Percentiles rank a stretch among this genome's conserved stretches.
Conservation (phyloP, 2,797 vertebrate species). For the Salmo trutta region DNA sequence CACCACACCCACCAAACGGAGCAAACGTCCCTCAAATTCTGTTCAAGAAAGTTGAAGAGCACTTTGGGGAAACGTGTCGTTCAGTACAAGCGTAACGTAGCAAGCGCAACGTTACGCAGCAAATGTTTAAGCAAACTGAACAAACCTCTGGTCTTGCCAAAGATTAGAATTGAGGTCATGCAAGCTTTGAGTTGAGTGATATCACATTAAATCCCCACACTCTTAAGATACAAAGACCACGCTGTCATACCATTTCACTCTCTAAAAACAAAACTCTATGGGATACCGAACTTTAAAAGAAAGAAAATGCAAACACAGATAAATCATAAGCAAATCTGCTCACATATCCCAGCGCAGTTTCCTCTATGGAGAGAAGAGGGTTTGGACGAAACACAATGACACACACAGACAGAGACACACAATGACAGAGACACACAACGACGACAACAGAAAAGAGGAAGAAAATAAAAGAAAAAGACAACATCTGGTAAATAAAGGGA, state of each 20-base stretch:
- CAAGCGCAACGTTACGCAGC: too few relatives aligned
- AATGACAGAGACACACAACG: conserved; percentile 43
- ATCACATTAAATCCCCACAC: conserved; percentile 8
- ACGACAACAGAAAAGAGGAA: conserved; percentile 59
- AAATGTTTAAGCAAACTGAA: too few relatives aligned
- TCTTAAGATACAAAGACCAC: conserved; percentile 10
- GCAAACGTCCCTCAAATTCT: too few relatives aligned
- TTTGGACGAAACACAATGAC: conserved; percentile 64
- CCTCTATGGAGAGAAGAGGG: conserved; percentile 84
- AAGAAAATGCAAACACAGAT: conserved; percentile 66
- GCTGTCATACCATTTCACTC: conserved; percentile 33
- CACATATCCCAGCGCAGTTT: conserved; percentile 99
- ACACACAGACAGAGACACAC: conserved; percentile 19
- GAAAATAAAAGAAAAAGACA: conserved; percentile 67
- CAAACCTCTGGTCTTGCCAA: neutral
- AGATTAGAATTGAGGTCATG: conserved; percentile 8
- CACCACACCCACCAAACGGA: too few relatives aligned
- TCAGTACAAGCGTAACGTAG: too few relatives aligned
- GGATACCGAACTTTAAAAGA: conserved; percentile 27
- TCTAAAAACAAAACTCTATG: conserved; percentile 26
- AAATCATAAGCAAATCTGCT: conserved; percentile 81
- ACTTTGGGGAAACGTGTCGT: too few relatives aligned
- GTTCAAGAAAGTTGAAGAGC: too few relatives aligned
- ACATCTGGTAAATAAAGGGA: conserved; percentile 67
- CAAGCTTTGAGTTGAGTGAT: neutral